Percentiles rank a stretch among this genome's conserved stretches.
Evolutionary conservation across 1,140 invertebrate genomes (phyloP).

Genomic region (Drosophila sturtevanti): DNA sequence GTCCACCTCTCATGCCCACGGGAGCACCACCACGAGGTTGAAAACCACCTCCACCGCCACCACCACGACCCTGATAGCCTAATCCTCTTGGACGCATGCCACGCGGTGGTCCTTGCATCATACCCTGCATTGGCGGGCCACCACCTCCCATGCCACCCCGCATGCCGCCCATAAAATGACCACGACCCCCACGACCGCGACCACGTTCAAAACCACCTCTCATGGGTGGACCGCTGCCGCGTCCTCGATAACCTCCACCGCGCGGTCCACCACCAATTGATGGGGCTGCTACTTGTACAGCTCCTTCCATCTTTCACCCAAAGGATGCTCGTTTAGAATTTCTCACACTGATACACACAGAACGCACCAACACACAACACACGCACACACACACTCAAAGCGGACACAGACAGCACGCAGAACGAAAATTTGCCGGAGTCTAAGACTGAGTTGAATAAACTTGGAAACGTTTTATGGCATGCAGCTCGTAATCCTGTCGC

Average conservation of each 20-base stretch:
- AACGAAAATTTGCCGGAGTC: constrained; percentile 35
- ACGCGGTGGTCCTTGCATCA: constrained; percentile 70
- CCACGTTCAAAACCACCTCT: constrained; percentile 77
- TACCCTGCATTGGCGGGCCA: constrained; percentile 72
- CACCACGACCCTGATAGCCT: constrained; percentile 68
- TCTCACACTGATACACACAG: constrained; percentile 28
- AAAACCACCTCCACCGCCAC: constrained; percentile 60
- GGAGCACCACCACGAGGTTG: constrained; percentile 73
- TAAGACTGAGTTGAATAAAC: neutral
- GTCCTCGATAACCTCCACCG: constrained; percentile 73
- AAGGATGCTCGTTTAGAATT: constrained; percentile 16
- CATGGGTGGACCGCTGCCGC: constrained; percentile 73
- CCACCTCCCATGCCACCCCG: constrained; percentile 68
- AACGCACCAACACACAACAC: constrained; percentile 38
- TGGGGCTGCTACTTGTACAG: constrained; percentile 59
- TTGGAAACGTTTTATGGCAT: constrained; percentile 2
- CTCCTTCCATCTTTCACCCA: constrained; percentile 68
- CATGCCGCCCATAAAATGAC: constrained; percentile 79
- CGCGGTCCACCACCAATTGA: constrained; percentile 61
- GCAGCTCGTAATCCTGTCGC: neutral
- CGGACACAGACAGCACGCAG: constrained; percentile 26
- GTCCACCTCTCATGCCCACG: constrained; percentile 77
- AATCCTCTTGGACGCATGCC: constrained; percentile 73
- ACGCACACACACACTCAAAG: constrained; percentile 30
- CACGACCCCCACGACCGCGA: constrained; percentile 74